Conservation (phyloP, 1,140 invertebrate genomes). For the Bicyclus anynana region DNA sequence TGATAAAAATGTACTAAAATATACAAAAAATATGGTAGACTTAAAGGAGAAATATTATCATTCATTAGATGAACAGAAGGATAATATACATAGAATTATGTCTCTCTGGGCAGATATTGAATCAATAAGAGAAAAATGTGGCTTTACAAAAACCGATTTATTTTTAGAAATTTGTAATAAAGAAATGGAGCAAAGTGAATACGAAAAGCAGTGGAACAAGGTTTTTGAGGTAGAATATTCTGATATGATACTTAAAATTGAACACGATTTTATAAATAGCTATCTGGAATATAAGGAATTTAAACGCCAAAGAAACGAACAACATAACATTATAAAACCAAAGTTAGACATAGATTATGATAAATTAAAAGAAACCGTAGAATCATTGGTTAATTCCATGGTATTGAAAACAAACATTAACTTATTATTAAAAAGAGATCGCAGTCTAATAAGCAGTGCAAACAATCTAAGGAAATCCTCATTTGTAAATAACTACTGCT, state of each 20-base stretch:
- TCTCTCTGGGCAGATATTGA: slow-evolving; percentile 60
- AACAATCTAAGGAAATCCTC: slow-evolving; percentile 20
- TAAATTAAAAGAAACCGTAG: slow-evolving; percentile 45
- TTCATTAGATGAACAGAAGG: slow-evolving; percentile 38
- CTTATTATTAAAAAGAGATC: slow-evolving; percentile 38
- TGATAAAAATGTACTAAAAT: slow-evolving; percentile 57
- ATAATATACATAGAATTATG: slow-evolving; percentile 41
- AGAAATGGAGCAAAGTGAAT: slow-evolving; percentile 30
- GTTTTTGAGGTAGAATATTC: slow-evolving; percentile 51
- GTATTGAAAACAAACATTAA: slow-evolving; percentile 36
- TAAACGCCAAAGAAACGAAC: slow-evolving; percentile 32
- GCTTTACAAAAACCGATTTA: slow-evolving; percentile 30
- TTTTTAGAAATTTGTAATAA: slow-evolving; percentile 34
- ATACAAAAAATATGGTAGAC: slow-evolving; percentile 45
- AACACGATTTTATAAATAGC: slow-evolving; percentile 52
- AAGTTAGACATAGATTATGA: slow-evolving; percentile 53
- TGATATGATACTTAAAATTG: slow-evolving; percentile 54
- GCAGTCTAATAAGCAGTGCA: slow-evolving; percentile 27
- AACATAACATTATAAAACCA: slow-evolving; percentile 41
- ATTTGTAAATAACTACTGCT: slow-evolving; percentile 30
- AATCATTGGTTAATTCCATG: slow-evolving; percentile 39
- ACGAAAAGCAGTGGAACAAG: slow-evolving; percentile 44
- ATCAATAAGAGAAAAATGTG: slow-evolving; percentile 48
- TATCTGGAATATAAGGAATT: slow-evolving; percentile 58
- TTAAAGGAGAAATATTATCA: slow-evolving; percentile 46